These are phyloP conservation scores for Parazoanthus swiftii DNA, from an alignment of 92 coral and sea anemone genomes.

Conservation along the genomic window DNA sequence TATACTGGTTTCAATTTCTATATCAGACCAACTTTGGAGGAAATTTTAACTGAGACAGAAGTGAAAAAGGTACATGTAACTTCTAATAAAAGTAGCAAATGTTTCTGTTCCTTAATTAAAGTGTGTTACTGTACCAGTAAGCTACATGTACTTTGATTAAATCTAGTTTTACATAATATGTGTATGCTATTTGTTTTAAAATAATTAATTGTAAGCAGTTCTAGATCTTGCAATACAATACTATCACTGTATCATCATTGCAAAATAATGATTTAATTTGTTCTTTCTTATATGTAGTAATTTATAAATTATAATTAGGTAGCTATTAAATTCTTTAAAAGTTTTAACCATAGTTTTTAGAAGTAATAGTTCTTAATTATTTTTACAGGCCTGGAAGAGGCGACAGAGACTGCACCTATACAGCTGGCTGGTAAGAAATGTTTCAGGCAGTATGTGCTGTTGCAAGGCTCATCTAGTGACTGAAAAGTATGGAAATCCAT, in stretches of 20 bases:
- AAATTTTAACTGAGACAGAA: constrained; percentile 72
- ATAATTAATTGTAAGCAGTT: no score
- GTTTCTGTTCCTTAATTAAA: neutral
- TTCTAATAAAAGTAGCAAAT: neutral
- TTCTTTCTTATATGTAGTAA: neutral
- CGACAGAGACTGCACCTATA: constrained; percentile 69
- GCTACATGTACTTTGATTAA: no score
- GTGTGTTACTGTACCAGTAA: no score
- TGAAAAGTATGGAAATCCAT: neutral
- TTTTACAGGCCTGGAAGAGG: constrained; percentile 74
- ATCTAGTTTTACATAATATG: no score
- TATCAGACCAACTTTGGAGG: constrained; percentile 87
- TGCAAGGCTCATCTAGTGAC: neutral
- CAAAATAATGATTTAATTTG: neutral
- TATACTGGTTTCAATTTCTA: neutral
- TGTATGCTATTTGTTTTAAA: no score
- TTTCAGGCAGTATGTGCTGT: neutral
- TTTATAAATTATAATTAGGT: no score
- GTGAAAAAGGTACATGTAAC: constrained; percentile 62
- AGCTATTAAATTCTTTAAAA: neutral
- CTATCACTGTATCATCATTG: neutral
- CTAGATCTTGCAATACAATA: no score
- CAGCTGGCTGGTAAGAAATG: constrained; percentile 64
- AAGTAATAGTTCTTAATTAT: neutral
- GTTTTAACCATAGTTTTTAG: neutral